These are phyloP conservation scores for Papilio polyxenes DNA, from an alignment of 1,140 invertebrate genomes.

Conservation along the genomic window DNA sequence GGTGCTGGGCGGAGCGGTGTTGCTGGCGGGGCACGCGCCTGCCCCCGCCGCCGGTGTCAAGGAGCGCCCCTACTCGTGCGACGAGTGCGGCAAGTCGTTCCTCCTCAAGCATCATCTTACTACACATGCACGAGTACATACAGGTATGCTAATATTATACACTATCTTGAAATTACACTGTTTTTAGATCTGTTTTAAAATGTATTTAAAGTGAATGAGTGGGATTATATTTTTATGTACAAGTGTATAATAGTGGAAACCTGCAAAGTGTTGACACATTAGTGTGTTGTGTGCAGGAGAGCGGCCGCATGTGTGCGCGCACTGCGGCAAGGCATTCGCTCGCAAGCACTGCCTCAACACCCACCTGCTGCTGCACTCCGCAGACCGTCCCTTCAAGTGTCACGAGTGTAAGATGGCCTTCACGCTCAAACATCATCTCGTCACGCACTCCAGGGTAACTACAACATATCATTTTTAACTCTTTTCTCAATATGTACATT, in stretches of 20 bases:
- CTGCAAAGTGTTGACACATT: neutral
- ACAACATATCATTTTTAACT: neutral
- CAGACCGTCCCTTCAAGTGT: constrained; percentile 90
- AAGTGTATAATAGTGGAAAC: too few relatives aligned
- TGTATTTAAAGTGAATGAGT: too few relatives aligned
- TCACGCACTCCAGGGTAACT: constrained; percentile 88
- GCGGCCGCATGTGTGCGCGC: constrained; percentile 89
- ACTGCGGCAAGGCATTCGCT: constrained; percentile 93
- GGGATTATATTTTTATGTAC: too few relatives aligned
- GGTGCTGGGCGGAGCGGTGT: constrained; percentile 60
- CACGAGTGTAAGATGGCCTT: constrained; percentile 93
- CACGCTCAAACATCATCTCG: constrained; percentile 89
- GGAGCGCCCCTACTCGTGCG: constrained; percentile 89
- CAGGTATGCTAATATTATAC: constrained; percentile 73
- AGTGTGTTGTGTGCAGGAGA: constrained; percentile 81
- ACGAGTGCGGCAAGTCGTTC: constrained; percentile 91
- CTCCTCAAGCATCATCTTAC: constrained; percentile 90
- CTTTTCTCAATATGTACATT: too few relatives aligned
- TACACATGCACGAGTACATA: constrained; percentile 89
- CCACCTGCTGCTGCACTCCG: constrained; percentile 89
- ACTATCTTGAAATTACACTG: neutral
- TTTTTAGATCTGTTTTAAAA: too few relatives aligned
- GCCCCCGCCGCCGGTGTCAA: constrained; percentile 76
- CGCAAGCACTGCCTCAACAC: constrained; percentile 92
- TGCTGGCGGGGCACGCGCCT: constrained; percentile 53